Percentiles rank a stretch among this genome's conserved stretches.
These are phyloP conservation scores for Tiphia femorata DNA, from an alignment of 2,888 invertebrate genomes.

Conservation along the genomic window DNA sequence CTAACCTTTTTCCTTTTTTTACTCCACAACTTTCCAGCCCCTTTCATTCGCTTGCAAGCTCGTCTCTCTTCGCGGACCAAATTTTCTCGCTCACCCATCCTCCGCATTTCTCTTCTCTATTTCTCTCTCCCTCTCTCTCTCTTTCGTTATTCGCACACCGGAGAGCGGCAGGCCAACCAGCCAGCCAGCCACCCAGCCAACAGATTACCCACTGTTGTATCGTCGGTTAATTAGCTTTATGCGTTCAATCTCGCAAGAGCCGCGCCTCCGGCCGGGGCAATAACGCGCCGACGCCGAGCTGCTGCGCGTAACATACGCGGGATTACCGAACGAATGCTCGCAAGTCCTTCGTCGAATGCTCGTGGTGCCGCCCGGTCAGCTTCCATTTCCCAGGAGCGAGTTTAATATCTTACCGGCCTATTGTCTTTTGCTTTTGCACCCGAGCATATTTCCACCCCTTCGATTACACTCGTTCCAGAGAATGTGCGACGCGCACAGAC, in stretches of 20 bases:
- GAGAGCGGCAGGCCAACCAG: slow-evolving; percentile 18
- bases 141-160: not conserved
- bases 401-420: slow-evolving; percentile 19
- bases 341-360: slow-evolving; percentile 15
- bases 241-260: slow-evolving; percentile 57
- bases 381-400: slow-evolving; percentile 8
- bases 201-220: slow-evolving; percentile 53
- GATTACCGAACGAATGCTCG: slow-evolving; percentile 43
- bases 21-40: slow-evolving; percentile 4
- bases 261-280: slow-evolving; percentile 29
- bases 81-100: not conserved
- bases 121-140: not conserved
- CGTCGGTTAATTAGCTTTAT: slow-evolving; percentile 52
- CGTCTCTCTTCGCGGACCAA: not conserved
- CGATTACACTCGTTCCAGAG: too few relatives aligned
- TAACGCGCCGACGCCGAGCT: slow-evolving; percentile 30
- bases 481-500: too few relatives aligned
- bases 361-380: not conserved
- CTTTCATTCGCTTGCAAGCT: not conserved
- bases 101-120: not conserved
- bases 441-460: too few relatives aligned
- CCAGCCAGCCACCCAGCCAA: slow-evolving; percentile 25
- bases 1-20: slow-evolving; percentile 1
- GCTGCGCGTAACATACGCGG: slow-evolving; percentile 29
- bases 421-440: too few relatives aligned